Percentiles rank a stretch among this genome's conserved stretches.
Evolutionary conservation across 2,797 vertebrate genomes (phyloP).

Genomic region (Hemitrygon akajei): DNA sequence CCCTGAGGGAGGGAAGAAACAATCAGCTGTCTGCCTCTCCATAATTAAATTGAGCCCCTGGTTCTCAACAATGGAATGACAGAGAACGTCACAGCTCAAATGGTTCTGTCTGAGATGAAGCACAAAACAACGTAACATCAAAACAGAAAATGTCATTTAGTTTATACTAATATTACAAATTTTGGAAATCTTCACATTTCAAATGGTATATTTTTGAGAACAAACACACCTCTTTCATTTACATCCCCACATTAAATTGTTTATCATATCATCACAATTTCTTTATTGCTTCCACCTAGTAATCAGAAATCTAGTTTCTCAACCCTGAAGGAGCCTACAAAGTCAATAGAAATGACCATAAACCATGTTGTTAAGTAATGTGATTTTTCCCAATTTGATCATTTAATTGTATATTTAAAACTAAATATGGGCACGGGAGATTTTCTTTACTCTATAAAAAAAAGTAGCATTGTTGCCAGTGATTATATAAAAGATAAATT

Average conservation of each 20-base stretch:
- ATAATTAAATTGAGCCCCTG: not conserved
- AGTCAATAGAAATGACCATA: not conserved
- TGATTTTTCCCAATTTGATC: not conserved
- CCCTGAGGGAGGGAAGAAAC: not conserved
- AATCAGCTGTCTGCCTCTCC: conserved; percentile 2
- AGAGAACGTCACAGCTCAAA: not conserved
- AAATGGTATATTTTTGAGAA: not conserved
- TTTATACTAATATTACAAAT: not conserved
- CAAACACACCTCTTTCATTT: not conserved
- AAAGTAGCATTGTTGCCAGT: not conserved
- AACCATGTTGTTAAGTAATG: conserved; percentile 3
- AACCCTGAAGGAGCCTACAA: no score
- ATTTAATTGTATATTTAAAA: not conserved
- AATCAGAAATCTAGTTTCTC: not conserved
- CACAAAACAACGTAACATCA: not conserved
- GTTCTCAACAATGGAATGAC: not conserved
- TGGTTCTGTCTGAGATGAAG: not conserved
- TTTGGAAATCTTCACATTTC: not conserved
- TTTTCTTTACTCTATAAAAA: not conserved
- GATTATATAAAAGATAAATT: not conserved
- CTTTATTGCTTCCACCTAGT: conserved; percentile 7
- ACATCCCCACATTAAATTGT: not conserved
- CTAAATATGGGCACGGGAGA: not conserved
- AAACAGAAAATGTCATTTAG: not conserved
- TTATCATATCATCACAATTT: not conserved